Percentiles rank a stretch among this genome's conserved stretches.
These are phyloP conservation scores for Leucophenga montana DNA, from an alignment of 2,888 invertebrate genomes.

Conservation along the genomic window DNA sequence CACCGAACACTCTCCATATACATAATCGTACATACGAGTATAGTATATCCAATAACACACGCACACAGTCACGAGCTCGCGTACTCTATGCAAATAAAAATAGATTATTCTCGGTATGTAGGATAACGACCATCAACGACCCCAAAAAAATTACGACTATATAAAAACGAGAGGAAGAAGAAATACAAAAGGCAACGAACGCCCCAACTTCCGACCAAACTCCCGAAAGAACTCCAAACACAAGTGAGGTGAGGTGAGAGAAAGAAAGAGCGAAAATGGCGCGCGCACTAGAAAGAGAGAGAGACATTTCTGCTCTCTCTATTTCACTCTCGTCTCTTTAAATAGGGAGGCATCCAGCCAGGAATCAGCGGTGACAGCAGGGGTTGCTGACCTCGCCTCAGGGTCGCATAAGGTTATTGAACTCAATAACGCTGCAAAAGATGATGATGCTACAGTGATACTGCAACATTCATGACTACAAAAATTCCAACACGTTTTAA, in stretches of 20 bases:
- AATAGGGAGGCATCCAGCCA: slow-evolving; percentile 2
- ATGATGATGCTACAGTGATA: neutral
- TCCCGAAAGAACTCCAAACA: slow-evolving; percentile 31
- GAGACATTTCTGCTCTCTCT: neutral
- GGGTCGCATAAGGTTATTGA: slow-evolving; percentile 73
- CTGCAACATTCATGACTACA: neutral
- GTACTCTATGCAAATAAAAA: slow-evolving; percentile 58
- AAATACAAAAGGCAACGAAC: slow-evolving; percentile 51
- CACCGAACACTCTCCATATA: slow-evolving; percentile 27
- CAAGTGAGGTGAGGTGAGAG: neutral
- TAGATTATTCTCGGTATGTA: slow-evolving; percentile 70
- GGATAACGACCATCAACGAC: slow-evolving; percentile 72
- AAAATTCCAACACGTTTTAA: too few relatives aligned
- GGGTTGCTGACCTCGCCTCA: slow-evolving; percentile 74
- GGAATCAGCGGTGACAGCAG: slow-evolving; percentile 47
- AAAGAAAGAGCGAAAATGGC: neutral
- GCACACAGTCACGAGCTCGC: slow-evolving; percentile 16
- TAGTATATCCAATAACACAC: too few relatives aligned
- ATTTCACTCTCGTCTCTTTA: neutral
- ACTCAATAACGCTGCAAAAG: slow-evolving; percentile 46
- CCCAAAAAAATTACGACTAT: slow-evolving; percentile 53
- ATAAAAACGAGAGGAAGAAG: slow-evolving; percentile 21
- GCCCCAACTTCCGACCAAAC: slow-evolving; percentile 38
- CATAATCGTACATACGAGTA: slow-evolving; percentile 27
- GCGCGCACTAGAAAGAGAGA: neutral